Conservation (phyloP, 2,888 invertebrate genomes). For the Tridacna crocea region DNA sequence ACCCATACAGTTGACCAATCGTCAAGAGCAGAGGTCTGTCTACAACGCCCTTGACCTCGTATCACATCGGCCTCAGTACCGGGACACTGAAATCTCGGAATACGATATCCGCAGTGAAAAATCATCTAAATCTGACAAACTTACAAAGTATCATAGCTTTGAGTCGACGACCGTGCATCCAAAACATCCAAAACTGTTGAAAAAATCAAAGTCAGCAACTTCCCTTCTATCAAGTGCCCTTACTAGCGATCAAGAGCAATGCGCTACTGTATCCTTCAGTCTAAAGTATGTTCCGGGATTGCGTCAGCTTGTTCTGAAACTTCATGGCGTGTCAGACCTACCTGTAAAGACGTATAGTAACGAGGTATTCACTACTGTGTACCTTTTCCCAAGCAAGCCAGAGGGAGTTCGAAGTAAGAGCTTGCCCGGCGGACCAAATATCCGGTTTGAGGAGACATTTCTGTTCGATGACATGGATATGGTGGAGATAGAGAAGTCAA, state of each 20-base stretch:
- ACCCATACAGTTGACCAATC: constrained; percentile 40
- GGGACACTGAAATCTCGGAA: constrained; percentile 26
- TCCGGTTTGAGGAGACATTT: constrained; percentile 52
- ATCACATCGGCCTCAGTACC: constrained; percentile 34
- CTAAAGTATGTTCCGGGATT: constrained; percentile 51
- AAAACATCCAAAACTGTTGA: constrained; percentile 31
- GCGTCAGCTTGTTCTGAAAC: constrained; percentile 45
- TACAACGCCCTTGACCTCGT: constrained; percentile 43
- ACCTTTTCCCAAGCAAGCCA: constrained; percentile 55
- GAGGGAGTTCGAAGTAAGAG: constrained; percentile 53
- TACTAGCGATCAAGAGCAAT: constrained; percentile 33
- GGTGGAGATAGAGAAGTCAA: constrained; percentile 55
- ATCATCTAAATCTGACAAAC: constrained; percentile 15
- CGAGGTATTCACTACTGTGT: constrained; percentile 48
- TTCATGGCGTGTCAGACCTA: constrained; percentile 42
- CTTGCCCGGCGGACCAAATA: constrained; percentile 40
- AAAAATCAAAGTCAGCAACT: constrained; percentile 44
- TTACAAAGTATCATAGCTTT: constrained; percentile 45
- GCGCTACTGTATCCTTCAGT: constrained; percentile 41
- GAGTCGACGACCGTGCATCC: constrained; percentile 20
- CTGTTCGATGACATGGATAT: constrained; percentile 58
- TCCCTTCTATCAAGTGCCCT: constrained; percentile 1
- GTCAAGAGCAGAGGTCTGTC: not conserved
- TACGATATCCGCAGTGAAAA: constrained; percentile 10
- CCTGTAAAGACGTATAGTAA: constrained; percentile 48